Evolutionary conservation across 2,113 vertebrate species (phyloP).

Genomic region (Tringa solitaria): DNA sequence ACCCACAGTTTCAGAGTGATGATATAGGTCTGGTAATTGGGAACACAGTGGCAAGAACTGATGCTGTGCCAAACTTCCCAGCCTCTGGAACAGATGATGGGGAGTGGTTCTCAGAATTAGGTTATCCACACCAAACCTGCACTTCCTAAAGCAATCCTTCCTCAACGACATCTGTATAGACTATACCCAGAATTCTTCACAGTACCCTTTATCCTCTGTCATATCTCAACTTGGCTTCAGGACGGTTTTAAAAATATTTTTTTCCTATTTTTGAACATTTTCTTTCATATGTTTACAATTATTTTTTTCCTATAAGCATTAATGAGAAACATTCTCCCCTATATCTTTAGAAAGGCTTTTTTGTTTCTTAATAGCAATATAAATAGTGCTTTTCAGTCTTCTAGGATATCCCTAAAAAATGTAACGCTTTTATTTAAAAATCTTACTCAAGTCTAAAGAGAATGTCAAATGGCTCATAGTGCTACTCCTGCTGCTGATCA

Average conservation of each 20-base stretch:
- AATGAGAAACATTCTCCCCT: neutral
- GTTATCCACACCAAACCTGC: neutral
- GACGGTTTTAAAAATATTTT: neutral
- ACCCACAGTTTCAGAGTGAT: neutral
- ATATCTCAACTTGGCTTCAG: neutral
- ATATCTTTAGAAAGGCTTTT: neutral
- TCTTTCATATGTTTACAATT: neutral
- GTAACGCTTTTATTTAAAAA: neutral
- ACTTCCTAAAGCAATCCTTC: neutral
- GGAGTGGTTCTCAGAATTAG: neutral
- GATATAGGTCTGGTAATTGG: neutral
- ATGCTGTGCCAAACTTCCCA: neutral
- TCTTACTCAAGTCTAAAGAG: neutral
- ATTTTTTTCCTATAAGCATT: neutral
- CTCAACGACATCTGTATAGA: accelerated
- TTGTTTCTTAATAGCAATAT: neutral
- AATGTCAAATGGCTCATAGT: neutral
- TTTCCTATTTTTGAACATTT: neutral
- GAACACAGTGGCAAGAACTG: neutral
- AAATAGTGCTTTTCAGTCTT: neutral
- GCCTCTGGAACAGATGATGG: neutral
- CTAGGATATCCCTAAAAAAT: neutral
- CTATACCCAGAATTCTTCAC: neutral
- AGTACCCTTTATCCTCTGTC: neutral
- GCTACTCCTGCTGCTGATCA: slow-evolving; percentile 15